Percentiles rank a stretch among this genome's conserved stretches.
These are phyloP conservation scores for Nerophis lumbriciformis DNA, from an alignment of 2,113 vertebrate species.

Conservation along the genomic window DNA sequence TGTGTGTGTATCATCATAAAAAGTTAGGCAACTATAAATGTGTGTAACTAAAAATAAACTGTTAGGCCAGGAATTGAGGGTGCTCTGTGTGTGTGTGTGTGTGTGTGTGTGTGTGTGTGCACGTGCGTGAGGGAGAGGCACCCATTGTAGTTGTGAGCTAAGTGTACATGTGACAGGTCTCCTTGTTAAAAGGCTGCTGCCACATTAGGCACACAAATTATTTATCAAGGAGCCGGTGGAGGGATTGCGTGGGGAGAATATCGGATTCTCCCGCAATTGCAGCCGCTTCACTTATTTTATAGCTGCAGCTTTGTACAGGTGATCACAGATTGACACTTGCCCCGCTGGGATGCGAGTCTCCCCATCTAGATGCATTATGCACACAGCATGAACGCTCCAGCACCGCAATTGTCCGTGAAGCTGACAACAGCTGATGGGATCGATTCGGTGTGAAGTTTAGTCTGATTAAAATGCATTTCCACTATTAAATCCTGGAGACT, in stretches of 20 bases:
- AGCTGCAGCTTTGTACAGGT: constrained; percentile 27
- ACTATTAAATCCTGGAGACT: constrained; percentile 24
- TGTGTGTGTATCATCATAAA: constrained; percentile 5
- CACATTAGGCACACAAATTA: constrained; percentile 64
- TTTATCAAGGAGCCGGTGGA: constrained; percentile 60
- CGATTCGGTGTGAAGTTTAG: constrained; percentile 13
- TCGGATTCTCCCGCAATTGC: constrained; percentile 44
- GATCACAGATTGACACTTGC: constrained; percentile 29
- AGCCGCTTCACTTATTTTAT: constrained; percentile 10
- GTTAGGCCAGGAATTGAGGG: neutral
- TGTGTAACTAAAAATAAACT: neutral
- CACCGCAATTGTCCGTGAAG: constrained; percentile 18
- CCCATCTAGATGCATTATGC: constrained; percentile 13
- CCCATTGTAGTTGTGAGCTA: constrained; percentile 21
- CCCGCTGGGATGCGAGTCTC: constrained; percentile 18
- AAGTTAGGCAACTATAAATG: constrained; percentile 3
- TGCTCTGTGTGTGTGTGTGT: constrained; percentile 12
- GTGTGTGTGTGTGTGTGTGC: constrained; percentile 17
- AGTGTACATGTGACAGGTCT: constrained; percentile 54
- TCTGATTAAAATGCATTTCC: constrained; percentile 18
- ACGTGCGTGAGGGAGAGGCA: constrained; percentile 12
- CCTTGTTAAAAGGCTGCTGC: constrained; percentile 63
- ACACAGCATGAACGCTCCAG: constrained; percentile 28
- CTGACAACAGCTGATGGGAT: constrained; percentile 37
- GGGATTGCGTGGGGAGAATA: constrained; percentile 56